phyloP scores from a whole-genome alignment of 2,888 invertebrate genomes.

The Pterobdella sp. region DNA sequence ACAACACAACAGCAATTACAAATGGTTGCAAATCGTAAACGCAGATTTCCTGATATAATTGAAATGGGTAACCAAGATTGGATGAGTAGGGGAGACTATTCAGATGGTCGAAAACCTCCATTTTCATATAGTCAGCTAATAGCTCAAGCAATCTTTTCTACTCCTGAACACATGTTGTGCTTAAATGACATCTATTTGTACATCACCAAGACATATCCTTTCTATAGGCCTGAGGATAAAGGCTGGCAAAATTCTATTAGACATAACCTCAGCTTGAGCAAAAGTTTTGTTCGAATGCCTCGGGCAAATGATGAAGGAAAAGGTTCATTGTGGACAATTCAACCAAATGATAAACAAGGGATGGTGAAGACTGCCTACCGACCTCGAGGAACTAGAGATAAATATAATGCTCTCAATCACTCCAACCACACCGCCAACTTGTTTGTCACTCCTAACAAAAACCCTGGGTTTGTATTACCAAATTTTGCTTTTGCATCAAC shows the following conservation, averaged over 20 bases:
- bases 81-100: constrained; percentile 18
- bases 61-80: constrained; percentile 21
- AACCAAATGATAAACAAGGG: constrained; percentile 13
- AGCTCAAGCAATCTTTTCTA: constrained; percentile 22
- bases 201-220: constrained; percentile 27
- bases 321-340: constrained; percentile 26
- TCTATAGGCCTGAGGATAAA: constrained; percentile 25
- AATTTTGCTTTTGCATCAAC: background rate
- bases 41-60: constrained; percentile 2
- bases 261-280: constrained; percentile 23
- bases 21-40: background rate
- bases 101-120: constrained; percentile 26
- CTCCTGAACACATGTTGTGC: constrained; percentile 26
- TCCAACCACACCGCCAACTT: background rate
- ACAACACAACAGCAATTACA: constrained; percentile 3
- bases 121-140: constrained; percentile 26
- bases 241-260: constrained; percentile 28
- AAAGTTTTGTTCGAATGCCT: constrained; percentile 23
- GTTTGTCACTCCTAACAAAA: background rate
- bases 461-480: background rate
- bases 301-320: constrained; percentile 27
- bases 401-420: constrained; percentile 20
- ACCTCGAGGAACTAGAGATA: constrained; percentile 24
- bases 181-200: constrained; percentile 27
- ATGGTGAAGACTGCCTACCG: constrained; percentile 24